Base-by-base conservation (phyloP, 2,888 invertebrate genomes). In the Muscina levida region DNA sequence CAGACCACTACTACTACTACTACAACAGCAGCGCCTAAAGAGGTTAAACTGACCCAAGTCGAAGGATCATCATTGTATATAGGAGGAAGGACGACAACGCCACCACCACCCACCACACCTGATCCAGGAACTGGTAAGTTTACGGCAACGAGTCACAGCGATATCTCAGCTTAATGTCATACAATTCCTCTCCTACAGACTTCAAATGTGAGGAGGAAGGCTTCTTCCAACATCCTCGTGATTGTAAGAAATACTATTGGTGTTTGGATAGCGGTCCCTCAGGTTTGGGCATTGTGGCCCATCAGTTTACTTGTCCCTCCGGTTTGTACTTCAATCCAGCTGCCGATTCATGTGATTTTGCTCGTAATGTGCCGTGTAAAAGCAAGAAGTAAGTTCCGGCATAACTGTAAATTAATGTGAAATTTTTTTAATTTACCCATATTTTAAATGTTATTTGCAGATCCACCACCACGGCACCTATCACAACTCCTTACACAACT, bases 161-260 rank as follows among this genome's bases (percentile, higher is more conserved):
- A 65, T 62, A 1, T 2, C 3, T 10, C 11, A 2, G 44, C 10
- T 37, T 44, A 53, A 24, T 13, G 24, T 13, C 11, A 11, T 22
- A 11, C 13, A 19, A 51, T 44, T 0, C 10, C 0, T 19, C 22
- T 11, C 15, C 66, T 62, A 3, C n/a, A 95, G 97, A 96, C 87
- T 97, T 97, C 90, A 96, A 96, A 88, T 97, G 97, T 88, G 95
- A 94, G 85, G 97, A 97, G 83, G 97, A 97, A 91, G 97, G 97
- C 1, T 97, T 97, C 92, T 97, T 94, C 91, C 94, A 95, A 15
- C 97, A 97, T 91, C 97, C 97, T 0, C 93, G 96, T 48, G 97
- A 97, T 90, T 97, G 97, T 90, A 97, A 97, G 89, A 97, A 97
- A 88, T 97, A 97, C 88, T 97, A 96, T 91, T 97, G 97, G 97